A percentile compares a stretch with the other conserved stretches of the same genome.
phyloP scores from a whole-genome alignment of 1,140 invertebrate genomes.

The Phenacoccus solenopsis region DNA sequence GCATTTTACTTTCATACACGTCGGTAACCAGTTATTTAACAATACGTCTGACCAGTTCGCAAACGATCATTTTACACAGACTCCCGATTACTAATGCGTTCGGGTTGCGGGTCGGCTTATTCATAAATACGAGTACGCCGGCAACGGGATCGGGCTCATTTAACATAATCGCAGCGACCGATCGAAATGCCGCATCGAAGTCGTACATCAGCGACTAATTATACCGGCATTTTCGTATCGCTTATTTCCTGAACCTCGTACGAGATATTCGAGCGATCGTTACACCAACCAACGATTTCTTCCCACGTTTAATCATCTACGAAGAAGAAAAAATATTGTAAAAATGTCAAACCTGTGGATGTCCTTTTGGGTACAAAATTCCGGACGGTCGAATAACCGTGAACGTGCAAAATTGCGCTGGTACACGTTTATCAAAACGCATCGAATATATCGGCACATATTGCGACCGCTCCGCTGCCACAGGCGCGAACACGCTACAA shows the following conservation, averaged over 20 bases:
- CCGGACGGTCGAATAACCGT: background rate
- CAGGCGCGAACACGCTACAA: background rate
- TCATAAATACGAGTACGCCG: too few species aligned
- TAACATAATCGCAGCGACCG: too few species aligned
- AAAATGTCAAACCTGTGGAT: conserved; percentile 4
- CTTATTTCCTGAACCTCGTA: too few species aligned
- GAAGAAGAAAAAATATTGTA: background rate
- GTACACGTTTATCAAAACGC: conserved; percentile 5
- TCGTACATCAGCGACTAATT: too few species aligned
- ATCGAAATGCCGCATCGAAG: too few species aligned
- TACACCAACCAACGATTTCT: too few species aligned
- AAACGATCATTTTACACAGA: too few species aligned
- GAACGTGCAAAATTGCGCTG: conserved; percentile 5
- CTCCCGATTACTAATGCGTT: too few species aligned
- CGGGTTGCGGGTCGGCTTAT: too few species aligned
- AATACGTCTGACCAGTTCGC: conserved; percentile 1
- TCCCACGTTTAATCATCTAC: background rate
- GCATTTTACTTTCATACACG: conserved; percentile 6
- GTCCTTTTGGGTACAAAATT: background rate
- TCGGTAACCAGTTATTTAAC: background rate
- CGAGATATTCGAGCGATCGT: too few species aligned
- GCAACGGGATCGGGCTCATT: too few species aligned
- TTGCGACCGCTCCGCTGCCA: background rate
- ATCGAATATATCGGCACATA: background rate
- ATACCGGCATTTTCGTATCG: too few species aligned